Conservation (phyloP, 2,113 vertebrate species). For the Shinisaurus crocodilurus region DNA sequence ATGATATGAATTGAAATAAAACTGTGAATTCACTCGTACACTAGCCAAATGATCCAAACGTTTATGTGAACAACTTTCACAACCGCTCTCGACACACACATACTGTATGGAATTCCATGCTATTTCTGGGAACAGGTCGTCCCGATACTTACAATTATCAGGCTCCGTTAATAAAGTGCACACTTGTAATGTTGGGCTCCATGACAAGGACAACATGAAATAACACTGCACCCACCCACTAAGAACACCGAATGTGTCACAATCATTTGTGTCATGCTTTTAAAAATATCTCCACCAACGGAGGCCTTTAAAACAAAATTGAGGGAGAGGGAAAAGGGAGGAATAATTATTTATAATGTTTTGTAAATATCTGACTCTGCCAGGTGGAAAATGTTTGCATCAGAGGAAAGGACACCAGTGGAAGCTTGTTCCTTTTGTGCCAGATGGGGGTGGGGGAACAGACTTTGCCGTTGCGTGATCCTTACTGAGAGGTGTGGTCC, state of each 20-base stretch:
- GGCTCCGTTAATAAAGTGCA: constrained; percentile 35
- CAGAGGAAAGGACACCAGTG: constrained; percentile 46
- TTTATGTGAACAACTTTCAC: background rate
- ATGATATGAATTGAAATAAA: background rate
- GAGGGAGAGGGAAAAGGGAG: background rate
- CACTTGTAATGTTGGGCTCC: constrained; percentile 74
- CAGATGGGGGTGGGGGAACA: background rate
- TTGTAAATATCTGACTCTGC: constrained; percentile 49
- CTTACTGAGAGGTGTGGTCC: constrained; percentile 74
- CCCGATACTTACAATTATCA: constrained; percentile 35
- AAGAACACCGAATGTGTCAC: constrained; percentile 78
- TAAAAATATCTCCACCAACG: constrained; percentile 74
- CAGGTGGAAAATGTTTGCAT: constrained; percentile 76
- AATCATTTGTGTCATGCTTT: constrained; percentile 75
- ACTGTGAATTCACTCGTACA: background rate
- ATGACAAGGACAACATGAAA: constrained; percentile 77
- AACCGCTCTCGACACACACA: background rate
- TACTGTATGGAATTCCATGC: background rate
- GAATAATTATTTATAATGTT: constrained; percentile 47
- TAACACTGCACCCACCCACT: constrained; percentile 78
- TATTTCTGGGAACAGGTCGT: constrained; percentile 34
- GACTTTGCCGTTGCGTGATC: constrained; percentile 63
- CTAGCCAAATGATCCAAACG: background rate
- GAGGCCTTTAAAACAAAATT: constrained; percentile 22
- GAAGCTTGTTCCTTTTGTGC: constrained; percentile 24